These are phyloP conservation scores for Marronus borbonicus DNA, from an alignment of 2,888 invertebrate species.

Conservation along the genomic window DNA sequence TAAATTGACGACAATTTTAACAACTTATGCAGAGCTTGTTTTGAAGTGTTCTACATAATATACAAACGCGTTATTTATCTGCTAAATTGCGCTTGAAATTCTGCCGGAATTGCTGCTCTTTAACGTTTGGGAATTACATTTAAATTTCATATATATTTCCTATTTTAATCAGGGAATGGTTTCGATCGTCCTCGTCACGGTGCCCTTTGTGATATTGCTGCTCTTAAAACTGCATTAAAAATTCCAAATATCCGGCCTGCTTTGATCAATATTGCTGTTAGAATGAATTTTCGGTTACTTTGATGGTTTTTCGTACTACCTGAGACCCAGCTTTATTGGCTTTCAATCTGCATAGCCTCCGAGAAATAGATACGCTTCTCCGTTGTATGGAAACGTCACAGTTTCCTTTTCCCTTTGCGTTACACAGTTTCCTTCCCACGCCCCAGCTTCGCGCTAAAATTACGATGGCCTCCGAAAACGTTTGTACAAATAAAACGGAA, in stretches of 20 bases:
- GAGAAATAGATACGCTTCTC: slow-evolving; percentile 20
- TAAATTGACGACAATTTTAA: slow-evolving; percentile 13
- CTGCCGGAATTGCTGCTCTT: no score
- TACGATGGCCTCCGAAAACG: slow-evolving; percentile 43
- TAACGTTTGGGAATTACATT: no score
- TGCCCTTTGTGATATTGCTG: slow-evolving; percentile 30
- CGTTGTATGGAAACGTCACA: slow-evolving; percentile 4
- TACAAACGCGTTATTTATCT: no score
- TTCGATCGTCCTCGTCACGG: no score
- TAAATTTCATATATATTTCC: no score
- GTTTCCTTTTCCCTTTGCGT: not conserved
- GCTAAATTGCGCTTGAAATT: no score
- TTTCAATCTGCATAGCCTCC: slow-evolving; percentile 44
- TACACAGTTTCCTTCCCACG: slow-evolving; percentile 25
- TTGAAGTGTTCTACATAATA: not conserved
- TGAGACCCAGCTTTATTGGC: slow-evolving; percentile 38
- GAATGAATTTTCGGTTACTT: slow-evolving; percentile 57
- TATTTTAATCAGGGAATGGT: not conserved
- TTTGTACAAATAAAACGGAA: slow-evolving; percentile 50
- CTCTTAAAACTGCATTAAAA: slow-evolving; percentile 58
- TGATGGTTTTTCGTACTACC: slow-evolving; percentile 52
- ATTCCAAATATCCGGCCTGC: slow-evolving; percentile 57
- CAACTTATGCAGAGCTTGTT: not conserved
- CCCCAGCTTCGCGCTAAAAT: slow-evolving; percentile 29
- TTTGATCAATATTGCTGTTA: slow-evolving; percentile 58